Base-by-base conservation (phyloP, 2,888 invertebrate genomes). In the Ctena decussata region DNA sequence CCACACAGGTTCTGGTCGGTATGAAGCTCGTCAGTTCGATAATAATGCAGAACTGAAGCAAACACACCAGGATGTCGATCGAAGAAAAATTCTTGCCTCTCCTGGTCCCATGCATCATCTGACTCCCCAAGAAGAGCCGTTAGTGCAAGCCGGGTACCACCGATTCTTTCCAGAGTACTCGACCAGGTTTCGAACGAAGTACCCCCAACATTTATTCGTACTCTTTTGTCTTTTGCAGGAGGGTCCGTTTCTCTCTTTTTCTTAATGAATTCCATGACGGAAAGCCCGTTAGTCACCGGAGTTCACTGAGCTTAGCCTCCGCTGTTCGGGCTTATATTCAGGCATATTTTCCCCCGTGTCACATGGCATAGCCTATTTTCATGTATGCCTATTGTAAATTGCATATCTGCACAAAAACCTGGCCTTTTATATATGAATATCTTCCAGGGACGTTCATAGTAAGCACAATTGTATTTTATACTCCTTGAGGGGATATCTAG, bases 21-120 rank as follows among this genome's bases (percentile, higher is more conserved):
- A 83, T 95, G 95, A 8, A 95, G 92, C 86, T 95, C 95, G 35
- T 94, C 94, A 0, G 94, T 93, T 1, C 95, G 82, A 82, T 95
- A 94, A 79, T 93, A 95, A 44, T 95, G 94, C 46, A 95, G 88
- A 12, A 95, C 91, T 30, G 92, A 86, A 0, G 93, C 90, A 79
- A 95, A 95, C 5, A 93, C 94, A 1, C 93, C 92, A 0, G 95
- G 94, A 81, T 95, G 94, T 21, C 95, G 85, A 86, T 95, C 95
- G 84, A 95, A 95, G 87, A 95, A 95, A 83, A 92, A 95, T 80
- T 95, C 95, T 5, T 91, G 79, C 2, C 84, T 85, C 24, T 92
- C 93, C 0, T 71, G 69, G 81, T 95, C 95, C 90, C 94, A 95
- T 0, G 87, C 92, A 71, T 94, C 95, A 83, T 95, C 95, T 0